Conservation (phyloP, 1,140 invertebrate species). For the Diorhabda elongata region DNA sequence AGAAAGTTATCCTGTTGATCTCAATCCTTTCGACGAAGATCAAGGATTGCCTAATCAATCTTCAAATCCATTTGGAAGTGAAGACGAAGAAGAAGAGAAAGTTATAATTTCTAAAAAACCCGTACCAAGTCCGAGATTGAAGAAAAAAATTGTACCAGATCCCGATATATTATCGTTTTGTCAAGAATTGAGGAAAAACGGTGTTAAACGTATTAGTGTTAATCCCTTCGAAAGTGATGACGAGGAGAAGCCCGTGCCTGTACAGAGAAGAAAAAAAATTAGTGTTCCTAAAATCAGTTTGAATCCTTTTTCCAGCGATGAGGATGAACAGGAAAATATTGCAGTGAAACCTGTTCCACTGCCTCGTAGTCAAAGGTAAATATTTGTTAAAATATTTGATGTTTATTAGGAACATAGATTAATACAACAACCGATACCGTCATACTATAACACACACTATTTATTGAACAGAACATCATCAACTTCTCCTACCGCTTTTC, state of each 20-base stretch:
- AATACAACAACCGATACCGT: background rate
- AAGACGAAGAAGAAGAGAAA: conserved; percentile 10
- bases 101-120: conserved; percentile 20
- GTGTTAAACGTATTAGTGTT: conserved; percentile 24
- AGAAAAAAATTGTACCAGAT: conserved; percentile 6
- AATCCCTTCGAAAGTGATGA: conserved; percentile 63
- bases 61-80: conserved; percentile 61
- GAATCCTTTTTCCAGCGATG: conserved; percentile 68
- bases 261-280: conserved; percentile 30
- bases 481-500: too few relatives aligned
- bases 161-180: background rate
- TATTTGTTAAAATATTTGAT: background rate
- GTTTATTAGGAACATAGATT: background rate
- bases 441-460: too few relatives aligned
- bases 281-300: conserved; percentile 48
- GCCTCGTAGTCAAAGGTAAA: conserved; percentile 44
- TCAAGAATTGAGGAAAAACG: background rate
- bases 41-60: conserved; percentile 25
- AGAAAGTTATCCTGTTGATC: conserved; percentile 62
- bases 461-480: too few relatives aligned
- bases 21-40: conserved; percentile 71
- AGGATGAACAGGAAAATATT: conserved; percentile 53
- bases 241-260: conserved; percentile 29
- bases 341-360: conserved; percentile 52
- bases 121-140: conserved; percentile 15